Conservation (phyloP, 2,797 vertebrate species). For the Clarias pachynema region DNA sequence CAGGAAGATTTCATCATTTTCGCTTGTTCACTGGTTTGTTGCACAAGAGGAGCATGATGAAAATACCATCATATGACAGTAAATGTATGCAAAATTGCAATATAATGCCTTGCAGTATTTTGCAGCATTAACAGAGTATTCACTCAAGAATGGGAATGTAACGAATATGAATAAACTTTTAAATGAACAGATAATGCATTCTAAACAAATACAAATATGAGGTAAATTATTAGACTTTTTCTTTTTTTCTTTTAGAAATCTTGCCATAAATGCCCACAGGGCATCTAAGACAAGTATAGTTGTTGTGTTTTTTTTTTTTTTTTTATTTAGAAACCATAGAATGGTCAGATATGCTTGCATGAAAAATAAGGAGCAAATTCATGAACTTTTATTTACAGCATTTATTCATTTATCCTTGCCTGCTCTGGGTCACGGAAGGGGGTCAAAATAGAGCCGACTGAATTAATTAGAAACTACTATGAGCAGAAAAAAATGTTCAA, state of each 20-base stretch:
- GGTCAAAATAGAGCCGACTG: neutral
- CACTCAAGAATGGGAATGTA: neutral
- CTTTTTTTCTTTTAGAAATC: neutral
- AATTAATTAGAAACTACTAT: too few relatives aligned
- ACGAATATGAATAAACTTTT: conserved; percentile 10
- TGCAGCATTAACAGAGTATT: neutral
- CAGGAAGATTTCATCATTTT: conserved; percentile 23
- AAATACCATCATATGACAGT: neutral
- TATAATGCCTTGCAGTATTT: neutral
- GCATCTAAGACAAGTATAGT: neutral
- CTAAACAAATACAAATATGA: neutral
- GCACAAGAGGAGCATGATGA: neutral
- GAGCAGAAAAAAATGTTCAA: neutral
- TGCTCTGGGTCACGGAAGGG: neutral
- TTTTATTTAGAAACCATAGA: neutral
- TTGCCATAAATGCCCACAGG: neutral
- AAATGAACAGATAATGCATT: neutral
- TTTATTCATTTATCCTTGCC: neutral
- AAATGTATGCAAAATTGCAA: neutral
- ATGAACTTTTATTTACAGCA: neutral
- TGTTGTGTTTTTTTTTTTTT: neutral
- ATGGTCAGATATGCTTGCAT: neutral
- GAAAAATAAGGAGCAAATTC: neutral
- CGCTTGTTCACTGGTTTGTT: neutral
- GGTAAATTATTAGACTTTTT: neutral